phyloP scores from a whole-genome alignment of 2,113 vertebrate species.

The Pyrgilauda ruficollis region DNA sequence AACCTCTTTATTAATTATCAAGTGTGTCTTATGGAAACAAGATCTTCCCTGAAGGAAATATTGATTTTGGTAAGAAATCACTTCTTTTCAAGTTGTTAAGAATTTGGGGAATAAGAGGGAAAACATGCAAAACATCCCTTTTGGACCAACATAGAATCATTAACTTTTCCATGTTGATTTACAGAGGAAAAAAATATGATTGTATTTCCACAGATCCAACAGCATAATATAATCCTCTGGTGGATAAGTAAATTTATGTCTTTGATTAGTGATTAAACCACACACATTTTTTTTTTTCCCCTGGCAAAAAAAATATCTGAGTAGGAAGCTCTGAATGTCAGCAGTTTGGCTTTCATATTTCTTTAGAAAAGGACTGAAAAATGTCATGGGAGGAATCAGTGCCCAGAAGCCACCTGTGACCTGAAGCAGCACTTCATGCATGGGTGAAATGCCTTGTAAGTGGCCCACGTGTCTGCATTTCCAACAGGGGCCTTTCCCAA shows the following conservation, averaged over 20 bases:
- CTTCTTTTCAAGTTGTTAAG: not conserved
- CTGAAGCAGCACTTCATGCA: not conserved
- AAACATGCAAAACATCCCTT: not conserved
- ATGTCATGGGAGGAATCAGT: rapidly evolving
- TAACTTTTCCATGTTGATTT: not conserved
- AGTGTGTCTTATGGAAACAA: not conserved
- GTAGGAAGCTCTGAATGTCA: not conserved
- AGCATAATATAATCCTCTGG: not conserved
- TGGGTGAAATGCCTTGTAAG: not conserved
- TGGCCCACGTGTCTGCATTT: not conserved
- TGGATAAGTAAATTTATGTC: not conserved
- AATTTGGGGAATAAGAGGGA: not conserved
- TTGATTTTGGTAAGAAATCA: not conserved
- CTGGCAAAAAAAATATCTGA: not conserved
- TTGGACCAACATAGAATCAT: not conserved
- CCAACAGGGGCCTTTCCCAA: not conserved
- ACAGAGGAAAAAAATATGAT: not conserved
- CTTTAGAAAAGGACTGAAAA: not conserved
- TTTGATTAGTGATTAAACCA: not conserved
- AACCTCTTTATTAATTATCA: not conserved
- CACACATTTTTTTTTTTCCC: rapidly evolving
- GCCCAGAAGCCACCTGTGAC: not conserved
- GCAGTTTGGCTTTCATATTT: not conserved
- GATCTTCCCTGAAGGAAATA: not conserved
- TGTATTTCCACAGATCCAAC: not conserved